Base-by-base conservation (phyloP, 1,140 invertebrate species). In the Trichonephila clavipes region DNA sequence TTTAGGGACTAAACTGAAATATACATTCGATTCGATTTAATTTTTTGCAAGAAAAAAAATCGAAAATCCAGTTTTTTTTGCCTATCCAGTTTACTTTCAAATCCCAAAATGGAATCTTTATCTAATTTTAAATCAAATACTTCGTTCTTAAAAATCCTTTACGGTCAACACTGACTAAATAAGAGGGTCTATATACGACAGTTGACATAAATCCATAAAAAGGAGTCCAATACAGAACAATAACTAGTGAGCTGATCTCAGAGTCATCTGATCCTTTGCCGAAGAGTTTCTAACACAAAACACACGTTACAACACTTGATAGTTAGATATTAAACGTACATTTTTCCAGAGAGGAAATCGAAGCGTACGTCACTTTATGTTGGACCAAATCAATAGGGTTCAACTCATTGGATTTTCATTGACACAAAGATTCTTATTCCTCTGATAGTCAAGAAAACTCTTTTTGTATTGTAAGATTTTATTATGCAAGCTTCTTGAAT, bases 1-100 rank as follows among this genome's bases (percentile, higher is more conserved):
- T 81, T 81, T 66, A 88, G 28, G 62, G 59, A 66, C 72, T 34
- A 51, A 83, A 58, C 2, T 19, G 72, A 77, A 77, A 77, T 77
- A 18, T 8, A 59, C 14, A 21, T 83, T 58, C 21, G 24, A 44
- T 51, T 40, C 81, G 21, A 83, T 24, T 59, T 21, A 10, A 12
- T 51, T 12, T 28, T 51, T 18, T 8, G 18, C 40, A 40, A 34
- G 16, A 69, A 77, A 34, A 77, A 51, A 8, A 51, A 51, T 51
- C 2, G 44, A 51, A 51, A 51, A 51, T 51, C 51, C 51, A n/a
- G 28, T n/a, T 14, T 69, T 69, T 28, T 69, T 40, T 77, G 3
- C 28, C 72, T 77, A 34, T 77, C 34, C 72, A 34, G 4, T 40
- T 77, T 51, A 7, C 51, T 51, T 51, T 51, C 51, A 7, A 51